phyloP scores from a whole-genome alignment of 1,140 invertebrate genomes.

The Drosophila sucinea region DNA sequence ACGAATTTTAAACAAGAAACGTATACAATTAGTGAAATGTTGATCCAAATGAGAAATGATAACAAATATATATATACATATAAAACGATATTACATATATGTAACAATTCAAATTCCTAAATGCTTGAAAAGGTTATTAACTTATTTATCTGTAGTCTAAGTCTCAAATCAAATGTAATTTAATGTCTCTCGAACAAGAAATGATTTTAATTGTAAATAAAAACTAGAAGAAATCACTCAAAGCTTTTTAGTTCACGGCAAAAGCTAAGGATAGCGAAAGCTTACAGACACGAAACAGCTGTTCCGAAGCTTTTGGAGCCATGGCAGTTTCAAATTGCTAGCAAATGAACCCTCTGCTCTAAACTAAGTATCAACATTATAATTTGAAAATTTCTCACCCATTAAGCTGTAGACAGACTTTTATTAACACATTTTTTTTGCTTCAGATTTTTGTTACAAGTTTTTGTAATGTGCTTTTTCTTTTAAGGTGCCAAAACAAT shows the following conservation, averaged over 20 bases:
- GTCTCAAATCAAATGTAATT: constrained; percentile 63
- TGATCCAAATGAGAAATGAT: constrained; percentile 17
- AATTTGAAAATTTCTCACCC: constrained; percentile 22
- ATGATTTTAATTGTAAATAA: constrained; percentile 82
- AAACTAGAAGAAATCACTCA: constrained; percentile 38
- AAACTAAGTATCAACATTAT: not conserved
- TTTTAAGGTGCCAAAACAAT: constrained; percentile 77
- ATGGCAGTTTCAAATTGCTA: constrained; percentile 3
- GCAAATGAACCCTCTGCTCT: not conserved
- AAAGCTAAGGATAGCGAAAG: not conserved
- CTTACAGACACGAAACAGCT: not conserved
- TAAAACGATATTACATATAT: constrained; percentile 29
- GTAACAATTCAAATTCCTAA: constrained; percentile 70
- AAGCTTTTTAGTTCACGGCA: not conserved
- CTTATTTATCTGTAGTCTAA: constrained; percentile 54
- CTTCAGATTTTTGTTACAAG: constrained; percentile 28
- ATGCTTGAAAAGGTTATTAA: constrained; percentile 58
- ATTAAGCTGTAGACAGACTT: constrained; percentile 25
- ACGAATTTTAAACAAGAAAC: constrained; percentile 66
- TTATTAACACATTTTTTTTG: constrained; percentile 45
- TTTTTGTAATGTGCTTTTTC: constrained; percentile 60
- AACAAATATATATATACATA: not conserved
- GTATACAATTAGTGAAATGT: constrained; percentile 30
- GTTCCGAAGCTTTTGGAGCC: not conserved
- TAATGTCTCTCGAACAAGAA: constrained; percentile 59